Evolutionary conservation across 37 sponge, comb jelly and placozoan genomes (phyloP), one percentile per base, ranked within the genome.

Genomic region (Hormiphora californensis): DNA sequence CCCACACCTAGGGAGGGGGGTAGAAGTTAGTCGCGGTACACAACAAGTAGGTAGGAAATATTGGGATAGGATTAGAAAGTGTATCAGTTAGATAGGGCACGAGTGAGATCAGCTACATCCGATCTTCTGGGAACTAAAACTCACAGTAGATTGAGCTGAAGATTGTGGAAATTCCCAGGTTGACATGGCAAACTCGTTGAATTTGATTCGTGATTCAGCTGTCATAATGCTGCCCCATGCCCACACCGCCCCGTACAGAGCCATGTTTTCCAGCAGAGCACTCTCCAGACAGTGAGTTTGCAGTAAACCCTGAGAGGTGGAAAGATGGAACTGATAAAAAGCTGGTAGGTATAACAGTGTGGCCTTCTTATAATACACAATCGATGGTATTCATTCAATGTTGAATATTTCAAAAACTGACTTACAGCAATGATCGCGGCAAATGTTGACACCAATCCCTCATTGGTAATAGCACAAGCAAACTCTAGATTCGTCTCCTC

Each of bases 141-240:
- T 73, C 5, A 73, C 81, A 9, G 81, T 73, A 15, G 81, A 73
- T 5, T 7, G 17, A 21, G 40, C 43, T 23, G n/a, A 22, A 22
- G 44, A n/a, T 41, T 73, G 81, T 0, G 81, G 81, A 46, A 73
- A 73, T 25, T 43, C 46, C 81, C 81, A 73, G 23, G 32, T 73
- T 19, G 9, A 27, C 81, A 41, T 5, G 9, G 43, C 81, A 40
- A 40, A 73, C 35, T 73, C 81, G 35, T 73, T 73, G 38, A 73
- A 73, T 46, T 73, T 73, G 46, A 21, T 40, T 33, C 38, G 32
- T 11, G 81, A 73, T 19, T 73, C 81, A 3, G 41, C 39, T 28
- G 7, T 21, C 0, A 73, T 22, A 28, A 73, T 33, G 8, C 81
- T 46, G 4, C 81, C 81, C 21, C 43, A 73, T 2, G 81, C 81